Evolutionary conservation across 2,888 invertebrate species (phyloP), one percentile per base, ranked within the genome.

Genomic region (Lacanobia wlatinum): DNA sequence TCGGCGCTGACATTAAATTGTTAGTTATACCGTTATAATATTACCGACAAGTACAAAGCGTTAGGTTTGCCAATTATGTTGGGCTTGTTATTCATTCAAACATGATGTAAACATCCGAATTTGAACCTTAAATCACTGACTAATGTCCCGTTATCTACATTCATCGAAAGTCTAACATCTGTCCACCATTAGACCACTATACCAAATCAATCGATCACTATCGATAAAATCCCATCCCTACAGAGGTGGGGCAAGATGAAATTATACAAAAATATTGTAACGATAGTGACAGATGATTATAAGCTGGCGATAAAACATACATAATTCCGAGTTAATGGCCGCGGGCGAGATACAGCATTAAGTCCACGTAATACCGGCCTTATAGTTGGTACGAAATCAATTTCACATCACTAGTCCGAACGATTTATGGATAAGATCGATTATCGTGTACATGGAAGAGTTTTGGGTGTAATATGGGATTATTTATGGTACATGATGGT

Each of bases 231-330:
- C 76, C 70, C 93, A 90, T 82, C 93, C 87, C 93, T 94, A 92
- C 52, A 84, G 85, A 91, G 94, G 92, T 90, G 93, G 92, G 87
- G 91, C 92, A 90, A 91, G 92, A 92, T 93, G 92, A 94, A 95
- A 96, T 96, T 96, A 95, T 94, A 95, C 94, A 92, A 96, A 94
- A 96, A 96, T 95, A 95, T 94, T 93, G 94, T 95, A 94, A 95
- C 93, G 94, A 95, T 95, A 95, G 96, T 96, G 96, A 96, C 96
- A 96, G 95, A 96, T 96, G 95, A 96, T 96, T 96, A 96, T 96
- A 96, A 96, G 94, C 94, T 93, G 93, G 94, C 94, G 95, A 96
- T 96, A 96, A 96, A 96, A 96, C 95, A 96, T 92, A 96, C 95
- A 96, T 95, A 95, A 96, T 96, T 96, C 95, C 92, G 91, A 89